Evolutionary conservation across 2,888 invertebrate genomes (phyloP).

Genomic region (Cerastis rubricosa): DNA sequence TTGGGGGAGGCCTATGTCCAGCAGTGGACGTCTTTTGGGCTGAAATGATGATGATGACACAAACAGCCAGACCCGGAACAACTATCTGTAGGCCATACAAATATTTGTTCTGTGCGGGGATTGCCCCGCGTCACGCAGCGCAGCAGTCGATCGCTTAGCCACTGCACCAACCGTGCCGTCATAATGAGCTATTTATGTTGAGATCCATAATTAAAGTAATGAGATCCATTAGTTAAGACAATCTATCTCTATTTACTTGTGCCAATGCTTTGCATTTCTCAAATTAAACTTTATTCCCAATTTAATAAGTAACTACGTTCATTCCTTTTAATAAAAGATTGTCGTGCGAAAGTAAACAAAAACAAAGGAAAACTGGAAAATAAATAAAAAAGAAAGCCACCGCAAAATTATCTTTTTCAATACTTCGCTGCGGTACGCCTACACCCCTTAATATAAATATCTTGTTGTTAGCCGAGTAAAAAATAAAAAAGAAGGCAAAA

Average conservation of each 20-base stretch:
- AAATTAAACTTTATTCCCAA: background rate
- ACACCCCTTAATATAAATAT: constrained; percentile 52
- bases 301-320: background rate
- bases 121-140: no score
- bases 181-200: background rate
- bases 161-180: no score
- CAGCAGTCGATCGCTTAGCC: no score
- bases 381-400: constrained; percentile 36
- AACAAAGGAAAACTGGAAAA: constrained; percentile 18
- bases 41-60: no score
- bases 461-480: constrained; percentile 45
- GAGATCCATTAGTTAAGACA: background rate
- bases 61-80: no score
- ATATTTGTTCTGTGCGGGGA: no score
- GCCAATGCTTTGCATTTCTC: background rate
- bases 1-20: no score
- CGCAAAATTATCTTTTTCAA: constrained; percentile 53
- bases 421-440: constrained; percentile 48
- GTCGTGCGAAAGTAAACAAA: background rate
- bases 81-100: no score
- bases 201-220: rapidly evolving
- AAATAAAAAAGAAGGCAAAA: constrained; percentile 23
- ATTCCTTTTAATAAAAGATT: constrained; percentile 15
- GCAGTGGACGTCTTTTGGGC: no score
- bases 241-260: background rate